Evolutionary conservation across 2,888 invertebrate genomes (phyloP).

Genomic region (Punctoribates punctum): DNA sequence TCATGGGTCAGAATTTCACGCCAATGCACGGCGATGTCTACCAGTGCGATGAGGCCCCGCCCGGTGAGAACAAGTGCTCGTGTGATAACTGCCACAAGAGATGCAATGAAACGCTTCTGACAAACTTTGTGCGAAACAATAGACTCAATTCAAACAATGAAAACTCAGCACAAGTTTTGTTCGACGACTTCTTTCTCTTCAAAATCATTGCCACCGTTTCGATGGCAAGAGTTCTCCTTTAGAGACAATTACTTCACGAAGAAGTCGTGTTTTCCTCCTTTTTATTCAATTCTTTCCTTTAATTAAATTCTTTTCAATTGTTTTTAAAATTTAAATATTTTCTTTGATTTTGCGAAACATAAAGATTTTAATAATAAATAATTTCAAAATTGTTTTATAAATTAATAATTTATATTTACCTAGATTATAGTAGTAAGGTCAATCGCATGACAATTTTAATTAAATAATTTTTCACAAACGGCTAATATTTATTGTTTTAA

Average conservation of each 20-base stretch:
- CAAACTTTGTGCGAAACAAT: background rate
- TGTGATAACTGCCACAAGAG: slow-evolving; percentile 39
- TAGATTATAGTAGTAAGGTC: too few species aligned
- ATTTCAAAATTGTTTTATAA: too few species aligned
- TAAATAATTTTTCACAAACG: too few species aligned
- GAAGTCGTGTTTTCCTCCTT: background rate
- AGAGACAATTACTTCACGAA: background rate
- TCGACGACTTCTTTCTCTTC: background rate
- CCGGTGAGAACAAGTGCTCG: slow-evolving; percentile 28
- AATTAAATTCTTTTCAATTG: too few species aligned
- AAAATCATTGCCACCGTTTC: background rate
- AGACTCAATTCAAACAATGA: background rate
- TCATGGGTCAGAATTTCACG: slow-evolving; percentile 6
- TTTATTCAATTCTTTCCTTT: too few species aligned
- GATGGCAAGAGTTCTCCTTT: background rate
- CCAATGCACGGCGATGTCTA: slow-evolving; percentile 34
- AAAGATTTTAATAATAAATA: too few species aligned
- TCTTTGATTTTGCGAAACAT: too few species aligned
- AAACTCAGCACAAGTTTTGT: background rate
- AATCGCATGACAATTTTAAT: too few species aligned
- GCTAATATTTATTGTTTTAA: too few species aligned
- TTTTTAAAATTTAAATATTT: too few species aligned
- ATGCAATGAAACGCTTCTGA: slow-evolving; percentile 28
- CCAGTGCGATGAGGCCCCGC: slow-evolving; percentile 37
- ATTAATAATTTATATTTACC: too few species aligned